Base-by-base conservation (phyloP, 2,113 vertebrate species). In the Rhinolophus ferrumequinum region DNA sequence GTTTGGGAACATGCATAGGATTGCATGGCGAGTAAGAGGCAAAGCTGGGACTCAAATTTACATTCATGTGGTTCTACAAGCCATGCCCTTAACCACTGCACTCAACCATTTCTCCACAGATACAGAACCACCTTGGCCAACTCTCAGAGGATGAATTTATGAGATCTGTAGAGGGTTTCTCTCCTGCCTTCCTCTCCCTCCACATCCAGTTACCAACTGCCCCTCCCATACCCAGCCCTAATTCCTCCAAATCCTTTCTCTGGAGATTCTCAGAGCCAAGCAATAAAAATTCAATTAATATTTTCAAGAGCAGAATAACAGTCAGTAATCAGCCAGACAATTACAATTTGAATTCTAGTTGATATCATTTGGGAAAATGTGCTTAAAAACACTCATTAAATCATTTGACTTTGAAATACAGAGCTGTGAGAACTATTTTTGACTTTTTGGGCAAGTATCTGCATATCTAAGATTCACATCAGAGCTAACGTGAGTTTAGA, bases 241-340 rank as follows among this genome's bases (percentile, higher is more conserved):
- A 54, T 35, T 75, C 81, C 66, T 82, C 70, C 62, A 93, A 44
- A 91, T 24, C 3, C 73, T 88, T 93, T 72, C 76, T 92, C 76
- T 82, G 50, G 47, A 90, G 72, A 88, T 22, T 88, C 38, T 88
- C 44, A 64, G 82, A 80, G 69, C 54, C 38, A 86, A 94, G 85
- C 33, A 85, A 88, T 86, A 72, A 88, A 88, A 91, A 81, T 30
- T 21, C 38, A 89, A 41, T 89, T 44, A 41, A 44, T 52, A 67
- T 89, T 86, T 86, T 84, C 50, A 92, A 85, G 82, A 95, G 30
- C 26, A 75, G n/a, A 92, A 85, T 89, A 79, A 93, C 72, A 44
- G 54, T 94, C 80, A 91, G 44, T 50, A 85, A n/a, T 30, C 12
- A 85, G 85, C 14, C 18, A 73, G 26, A n/a, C 22, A 52, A 75